Evolutionary conservation across 2,113 vertebrate genomes (phyloP).

Genomic region (human): DNA sequence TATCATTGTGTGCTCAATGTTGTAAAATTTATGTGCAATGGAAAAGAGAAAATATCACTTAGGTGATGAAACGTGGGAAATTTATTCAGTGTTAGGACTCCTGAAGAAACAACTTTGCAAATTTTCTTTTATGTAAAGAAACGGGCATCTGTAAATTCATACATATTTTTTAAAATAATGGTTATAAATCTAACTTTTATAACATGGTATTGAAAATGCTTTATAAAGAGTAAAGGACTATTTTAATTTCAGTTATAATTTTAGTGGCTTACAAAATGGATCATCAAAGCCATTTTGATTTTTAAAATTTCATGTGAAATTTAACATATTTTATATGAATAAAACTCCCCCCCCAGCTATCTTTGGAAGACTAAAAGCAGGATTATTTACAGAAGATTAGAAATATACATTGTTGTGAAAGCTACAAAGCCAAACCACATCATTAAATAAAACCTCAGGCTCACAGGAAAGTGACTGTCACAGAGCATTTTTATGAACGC

Average conservation of each 20-base stretch:
- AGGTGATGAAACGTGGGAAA: background rate
- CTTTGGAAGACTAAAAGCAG: background rate
- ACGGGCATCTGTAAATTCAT: background rate
- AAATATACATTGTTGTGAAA: background rate
- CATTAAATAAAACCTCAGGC: background rate
- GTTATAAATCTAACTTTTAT: background rate
- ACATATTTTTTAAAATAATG: background rate
- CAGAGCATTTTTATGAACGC: background rate
- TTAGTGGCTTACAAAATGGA: background rate
- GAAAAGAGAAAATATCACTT: background rate
- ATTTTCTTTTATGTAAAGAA: background rate
- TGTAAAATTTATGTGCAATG: background rate
- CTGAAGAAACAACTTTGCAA: background rate
- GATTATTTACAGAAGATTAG: background rate
- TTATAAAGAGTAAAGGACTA: background rate
- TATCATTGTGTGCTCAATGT: background rate
- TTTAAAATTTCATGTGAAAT: background rate
- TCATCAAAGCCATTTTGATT: background rate
- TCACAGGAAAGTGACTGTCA: conserved; percentile 32
- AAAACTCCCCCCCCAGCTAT: background rate
- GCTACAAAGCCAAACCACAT: background rate
- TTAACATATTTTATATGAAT: background rate
- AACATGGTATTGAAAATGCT: background rate
- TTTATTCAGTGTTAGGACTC: background rate
- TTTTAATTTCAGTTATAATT: background rate